A percentile compares a stretch with the other conserved stretches of the same genome.
phyloP scores from a whole-genome alignment of 1,140 invertebrate genomes.

The Radopholus similis region DNA sequence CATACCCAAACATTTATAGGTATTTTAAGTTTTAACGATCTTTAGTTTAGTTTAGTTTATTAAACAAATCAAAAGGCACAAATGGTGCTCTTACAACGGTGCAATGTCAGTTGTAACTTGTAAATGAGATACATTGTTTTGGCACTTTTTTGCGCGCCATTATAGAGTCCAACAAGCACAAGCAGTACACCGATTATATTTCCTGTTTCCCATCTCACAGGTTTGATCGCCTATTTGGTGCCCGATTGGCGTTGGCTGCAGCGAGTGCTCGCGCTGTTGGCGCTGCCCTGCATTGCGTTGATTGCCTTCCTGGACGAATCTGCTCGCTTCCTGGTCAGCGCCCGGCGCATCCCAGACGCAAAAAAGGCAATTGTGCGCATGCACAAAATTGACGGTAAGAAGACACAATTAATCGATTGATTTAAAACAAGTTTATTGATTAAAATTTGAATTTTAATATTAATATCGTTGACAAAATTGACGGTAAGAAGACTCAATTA shows the following conservation, averaged over 20 bases:
- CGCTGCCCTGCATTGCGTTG: conserved; percentile 30
- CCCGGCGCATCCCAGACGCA: conserved; percentile 46
- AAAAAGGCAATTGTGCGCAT: conserved; percentile 31
- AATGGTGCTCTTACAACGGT: too few relatives aligned
- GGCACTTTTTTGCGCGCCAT: not conserved
- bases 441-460: not conserved
- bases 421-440: too few relatives aligned
- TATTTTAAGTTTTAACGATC: too few relatives aligned
- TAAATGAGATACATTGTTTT: too few relatives aligned
- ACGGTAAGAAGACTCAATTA: not conserved
- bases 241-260: conserved; percentile 35
- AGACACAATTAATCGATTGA: not conserved
- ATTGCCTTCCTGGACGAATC: conserved; percentile 48
- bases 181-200: conserved; percentile 5
- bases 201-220: too few relatives aligned
- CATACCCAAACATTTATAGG: too few relatives aligned
- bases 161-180: too few relatives aligned
- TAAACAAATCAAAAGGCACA: too few relatives aligned
- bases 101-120: too few relatives aligned
- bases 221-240: conserved; percentile 36
- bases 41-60: too few relatives aligned
- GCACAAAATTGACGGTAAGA: conserved; percentile 13
- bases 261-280: conserved; percentile 25
- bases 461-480: not conserved
- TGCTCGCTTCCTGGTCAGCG: conserved; percentile 48